phyloP scores from a whole-genome alignment of 1,140 invertebrate species.

The Dreissena polymorpha region DNA sequence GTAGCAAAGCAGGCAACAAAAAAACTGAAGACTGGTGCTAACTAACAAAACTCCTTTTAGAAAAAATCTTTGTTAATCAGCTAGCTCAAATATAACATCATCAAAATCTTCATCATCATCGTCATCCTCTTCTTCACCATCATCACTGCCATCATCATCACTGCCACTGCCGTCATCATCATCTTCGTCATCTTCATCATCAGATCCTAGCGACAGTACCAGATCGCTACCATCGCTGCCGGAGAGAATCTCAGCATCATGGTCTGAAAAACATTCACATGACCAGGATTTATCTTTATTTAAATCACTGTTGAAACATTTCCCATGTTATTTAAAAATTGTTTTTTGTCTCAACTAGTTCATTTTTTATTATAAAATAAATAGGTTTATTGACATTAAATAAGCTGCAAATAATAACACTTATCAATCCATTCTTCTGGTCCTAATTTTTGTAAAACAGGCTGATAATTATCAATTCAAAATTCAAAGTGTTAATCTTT shows the following conservation, averaged over 20 bases:
- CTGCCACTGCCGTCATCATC: slow-evolving; percentile 63
- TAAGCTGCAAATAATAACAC: too few relatives aligned
- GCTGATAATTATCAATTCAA: too few relatives aligned
- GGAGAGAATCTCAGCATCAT: neutral
- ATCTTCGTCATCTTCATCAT: slow-evolving; percentile 57
- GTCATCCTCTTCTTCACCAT: slow-evolving; percentile 53
- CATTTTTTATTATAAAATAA: too few relatives aligned
- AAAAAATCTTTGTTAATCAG: neutral
- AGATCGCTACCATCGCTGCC: slow-evolving; percentile 3
- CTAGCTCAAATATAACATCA: slow-evolving; percentile 50
- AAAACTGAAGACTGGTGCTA: too few relatives aligned
- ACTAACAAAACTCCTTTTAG: too few relatives aligned
- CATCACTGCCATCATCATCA: slow-evolving; percentile 78
- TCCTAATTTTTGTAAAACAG: too few relatives aligned
- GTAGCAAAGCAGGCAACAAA: too few relatives aligned
- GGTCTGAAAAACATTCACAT: neutral
- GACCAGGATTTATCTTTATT: neutral
- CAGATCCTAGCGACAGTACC: slow-evolving; percentile 42
- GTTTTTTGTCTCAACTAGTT: too few relatives aligned
- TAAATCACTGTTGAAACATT: neutral
- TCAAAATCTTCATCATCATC: slow-evolving; percentile 34
- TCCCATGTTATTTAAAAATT: neutral
- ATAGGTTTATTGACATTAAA: too few relatives aligned
- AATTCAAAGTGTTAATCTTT: too few relatives aligned
- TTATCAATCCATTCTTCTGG: too few relatives aligned